Conservation (phyloP, 2,797 vertebrate species). For the Channallabes apus region DNA sequence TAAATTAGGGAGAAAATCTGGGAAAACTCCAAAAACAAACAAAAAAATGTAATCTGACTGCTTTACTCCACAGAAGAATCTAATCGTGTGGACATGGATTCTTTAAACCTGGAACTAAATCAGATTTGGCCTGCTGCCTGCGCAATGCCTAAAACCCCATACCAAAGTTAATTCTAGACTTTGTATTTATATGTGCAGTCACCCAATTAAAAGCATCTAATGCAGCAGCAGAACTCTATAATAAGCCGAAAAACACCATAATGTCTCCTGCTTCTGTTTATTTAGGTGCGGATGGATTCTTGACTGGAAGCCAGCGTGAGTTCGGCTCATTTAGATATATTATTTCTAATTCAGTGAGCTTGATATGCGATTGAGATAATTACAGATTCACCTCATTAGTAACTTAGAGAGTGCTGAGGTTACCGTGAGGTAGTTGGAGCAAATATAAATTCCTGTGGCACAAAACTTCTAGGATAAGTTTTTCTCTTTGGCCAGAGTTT, state of each 20-base stretch:
- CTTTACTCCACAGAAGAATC: background rate
- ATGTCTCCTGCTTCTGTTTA: constrained; percentile 6
- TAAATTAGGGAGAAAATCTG: too few relatives aligned
- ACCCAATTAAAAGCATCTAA: constrained; percentile 21
- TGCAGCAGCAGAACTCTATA: background rate
- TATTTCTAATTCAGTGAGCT: constrained; percentile 50
- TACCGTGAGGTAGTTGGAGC: constrained; percentile 45
- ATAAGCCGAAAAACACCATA: constrained; percentile 4
- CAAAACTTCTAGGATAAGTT: constrained; percentile 59
- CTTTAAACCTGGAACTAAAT: background rate
- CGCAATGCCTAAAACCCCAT: too few relatives aligned
- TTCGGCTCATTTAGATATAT: constrained; percentile 44
- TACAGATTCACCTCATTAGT: constrained; percentile 52
- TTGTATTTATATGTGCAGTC: background rate
- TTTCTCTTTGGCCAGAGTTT: constrained; percentile 59
- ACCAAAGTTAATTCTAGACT: background rate
- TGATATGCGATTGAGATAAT: constrained; percentile 48
- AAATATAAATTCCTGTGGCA: constrained; percentile 50
- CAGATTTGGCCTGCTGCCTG: background rate
- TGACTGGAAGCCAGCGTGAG: constrained; percentile 38
- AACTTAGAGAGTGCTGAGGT: constrained; percentile 23
- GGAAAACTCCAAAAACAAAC: background rate
- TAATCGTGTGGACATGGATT: background rate
- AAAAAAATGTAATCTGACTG: background rate
- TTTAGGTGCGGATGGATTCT: constrained; percentile 26